Conservation (phyloP, 2,888 invertebrate species). For the Maniola hyperantus region DNA sequence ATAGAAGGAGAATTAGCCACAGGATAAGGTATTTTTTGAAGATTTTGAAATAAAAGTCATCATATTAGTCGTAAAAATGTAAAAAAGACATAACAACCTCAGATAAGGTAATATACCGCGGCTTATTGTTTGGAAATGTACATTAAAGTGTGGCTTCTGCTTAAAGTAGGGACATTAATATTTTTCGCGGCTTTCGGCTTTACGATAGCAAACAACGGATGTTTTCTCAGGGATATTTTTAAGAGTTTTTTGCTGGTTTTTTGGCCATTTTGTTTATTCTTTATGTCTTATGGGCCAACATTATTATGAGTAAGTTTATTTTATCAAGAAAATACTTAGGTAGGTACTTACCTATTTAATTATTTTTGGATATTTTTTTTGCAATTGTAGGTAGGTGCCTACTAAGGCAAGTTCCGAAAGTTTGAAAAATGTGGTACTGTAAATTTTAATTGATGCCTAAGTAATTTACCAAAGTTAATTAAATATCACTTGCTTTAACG, state of each 20-base stretch:
- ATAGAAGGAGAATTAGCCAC: too few species aligned
- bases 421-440: too few species aligned
- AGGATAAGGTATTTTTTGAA: too few species aligned
- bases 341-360: too few species aligned
- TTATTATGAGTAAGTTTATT: neutral
- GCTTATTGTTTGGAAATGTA: constrained; percentile 47
- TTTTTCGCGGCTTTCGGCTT: constrained; percentile 40
- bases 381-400: too few species aligned
- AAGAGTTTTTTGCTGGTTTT: constrained; percentile 14
- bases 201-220: constrained; percentile 29
- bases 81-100: constrained; percentile 42
- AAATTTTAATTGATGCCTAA: too few species aligned
- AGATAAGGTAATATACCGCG: constrained; percentile 47
- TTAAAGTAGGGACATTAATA: constrained; percentile 40
- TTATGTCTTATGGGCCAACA: constrained; percentile 8
- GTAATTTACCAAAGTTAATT: too few species aligned
- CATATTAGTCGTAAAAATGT: constrained; percentile 20
- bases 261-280: constrained; percentile 2
- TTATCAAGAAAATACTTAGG: neutral
- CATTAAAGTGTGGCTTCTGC: constrained; percentile 45
- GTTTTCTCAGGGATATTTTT: constrained; percentile 19
- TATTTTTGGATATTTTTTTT: too few species aligned
- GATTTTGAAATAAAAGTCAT: neutral
- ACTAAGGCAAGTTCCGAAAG: too few species aligned
- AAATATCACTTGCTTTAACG: too few species aligned